Conservation (phyloP, 2,113 vertebrate species). For the Vidua macroura region DNA sequence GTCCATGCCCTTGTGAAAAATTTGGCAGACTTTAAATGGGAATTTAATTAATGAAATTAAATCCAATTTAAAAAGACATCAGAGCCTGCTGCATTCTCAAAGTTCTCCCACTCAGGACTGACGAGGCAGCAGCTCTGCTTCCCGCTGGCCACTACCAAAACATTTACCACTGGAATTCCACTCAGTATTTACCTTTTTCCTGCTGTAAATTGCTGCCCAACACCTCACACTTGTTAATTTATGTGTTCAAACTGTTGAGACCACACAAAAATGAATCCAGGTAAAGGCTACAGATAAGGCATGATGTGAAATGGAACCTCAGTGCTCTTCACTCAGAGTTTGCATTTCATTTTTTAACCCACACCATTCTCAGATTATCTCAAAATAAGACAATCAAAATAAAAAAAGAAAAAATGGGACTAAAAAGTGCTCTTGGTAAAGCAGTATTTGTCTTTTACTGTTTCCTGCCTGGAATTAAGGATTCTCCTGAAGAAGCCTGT, state of each 20-base stretch:
- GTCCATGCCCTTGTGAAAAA: not conserved
- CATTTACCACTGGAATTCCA: not conserved
- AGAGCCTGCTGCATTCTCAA: not conserved
- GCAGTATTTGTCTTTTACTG: not conserved
- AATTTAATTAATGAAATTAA: not conserved
- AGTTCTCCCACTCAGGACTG: not conserved
- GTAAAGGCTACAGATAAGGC: too few species aligned
- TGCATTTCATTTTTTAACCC: not conserved
- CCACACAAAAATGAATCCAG: not conserved
- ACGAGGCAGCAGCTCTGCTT: fast-evolving
- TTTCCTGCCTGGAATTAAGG: not conserved
- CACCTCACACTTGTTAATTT: not conserved
- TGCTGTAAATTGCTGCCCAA: not conserved
- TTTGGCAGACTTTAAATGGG: not conserved
- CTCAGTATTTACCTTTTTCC: not conserved
- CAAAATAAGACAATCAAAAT: not conserved
- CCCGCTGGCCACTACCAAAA: not conserved
- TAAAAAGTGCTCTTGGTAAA: not conserved
- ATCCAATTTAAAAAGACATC: not conserved
- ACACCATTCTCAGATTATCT: not conserved
- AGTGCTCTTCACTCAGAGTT: not conserved
- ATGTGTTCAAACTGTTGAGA: not conserved
- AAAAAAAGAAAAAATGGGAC: not conserved
- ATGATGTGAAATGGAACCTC: not conserved
- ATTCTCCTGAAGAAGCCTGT: not conserved